These are phyloP conservation scores for Anarhynchus alexandrinus DNA, from an alignment of 2,113 vertebrate species.

Conservation along the genomic window DNA sequence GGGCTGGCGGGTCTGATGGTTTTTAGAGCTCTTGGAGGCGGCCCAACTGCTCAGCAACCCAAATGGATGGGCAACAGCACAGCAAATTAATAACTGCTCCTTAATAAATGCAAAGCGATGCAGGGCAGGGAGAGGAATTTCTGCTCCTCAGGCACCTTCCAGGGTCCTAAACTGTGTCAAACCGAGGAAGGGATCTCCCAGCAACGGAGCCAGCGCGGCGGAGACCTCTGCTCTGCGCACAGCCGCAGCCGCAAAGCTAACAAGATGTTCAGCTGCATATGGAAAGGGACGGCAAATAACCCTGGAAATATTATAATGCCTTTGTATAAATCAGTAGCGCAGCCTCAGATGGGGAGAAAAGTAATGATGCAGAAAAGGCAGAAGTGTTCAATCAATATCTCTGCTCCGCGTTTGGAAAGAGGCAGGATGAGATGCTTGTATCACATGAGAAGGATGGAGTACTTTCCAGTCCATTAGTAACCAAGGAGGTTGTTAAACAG, in stretches of 20 bases:
- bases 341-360: not conserved
- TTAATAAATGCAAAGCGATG: not conserved
- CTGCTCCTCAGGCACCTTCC: not conserved
- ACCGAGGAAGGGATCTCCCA: not conserved
- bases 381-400: constrained; percentile 50
- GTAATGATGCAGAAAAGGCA: constrained; percentile 58
- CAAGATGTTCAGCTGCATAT: not conserved
- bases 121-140: not conserved
- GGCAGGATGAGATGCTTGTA: constrained; percentile 37
- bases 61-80: not conserved
- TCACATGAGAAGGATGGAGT: constrained; percentile 39
- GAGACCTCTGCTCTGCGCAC: not conserved
- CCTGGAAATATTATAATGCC: not conserved
- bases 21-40: not conserved
- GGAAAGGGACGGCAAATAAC: not conserved
- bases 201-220: rapidly evolving
- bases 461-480: constrained; percentile 66
- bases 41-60: not conserved
- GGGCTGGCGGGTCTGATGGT: too few species aligned
- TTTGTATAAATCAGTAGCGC: not conserved
- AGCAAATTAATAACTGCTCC: not conserved
- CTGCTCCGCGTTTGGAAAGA: constrained; percentile 1
- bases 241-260: not conserved
- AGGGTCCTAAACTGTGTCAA: not conserved
- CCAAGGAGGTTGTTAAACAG: constrained; percentile 65